Evolutionary conservation across 2,113 vertebrate genomes (phyloP).

Genomic region (Chloebia gouldiae): DNA sequence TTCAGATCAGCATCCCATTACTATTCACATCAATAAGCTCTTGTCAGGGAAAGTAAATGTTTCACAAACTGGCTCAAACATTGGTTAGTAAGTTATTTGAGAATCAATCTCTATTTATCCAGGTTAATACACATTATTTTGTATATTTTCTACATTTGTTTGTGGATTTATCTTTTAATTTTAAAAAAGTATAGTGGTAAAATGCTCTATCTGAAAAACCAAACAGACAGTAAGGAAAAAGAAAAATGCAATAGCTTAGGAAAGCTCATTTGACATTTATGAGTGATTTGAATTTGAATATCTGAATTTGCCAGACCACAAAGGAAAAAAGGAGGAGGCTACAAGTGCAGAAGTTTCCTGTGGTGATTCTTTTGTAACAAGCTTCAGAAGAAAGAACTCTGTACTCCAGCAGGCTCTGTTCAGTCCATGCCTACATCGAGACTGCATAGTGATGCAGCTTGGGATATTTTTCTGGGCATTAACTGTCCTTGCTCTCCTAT

Average conservation of each 20-base stretch:
- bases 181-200: neutral
- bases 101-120: neutral
- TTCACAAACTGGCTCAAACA: neutral
- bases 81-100: neutral
- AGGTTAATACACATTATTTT: neutral
- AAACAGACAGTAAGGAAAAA: neutral
- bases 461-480: neutral
- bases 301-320: conserved; percentile 3
- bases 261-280: neutral
- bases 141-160: neutral
- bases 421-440: neutral
- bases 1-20: neutral
- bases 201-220: neutral
- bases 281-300: conserved; percentile 20
- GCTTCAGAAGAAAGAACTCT: neutral
- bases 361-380: neutral
- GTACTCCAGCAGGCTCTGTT: neutral
- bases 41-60: neutral
- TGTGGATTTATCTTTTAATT: neutral
- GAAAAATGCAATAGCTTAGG: neutral
- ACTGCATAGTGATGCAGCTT: neutral
- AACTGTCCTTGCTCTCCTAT: neutral
- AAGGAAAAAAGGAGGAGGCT: neutral
- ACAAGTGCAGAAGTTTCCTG: neutral
- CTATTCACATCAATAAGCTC: neutral